phyloP scores from a whole-genome alignment of 2,113 vertebrate genomes.

The Sturnira hondurensis region DNA sequence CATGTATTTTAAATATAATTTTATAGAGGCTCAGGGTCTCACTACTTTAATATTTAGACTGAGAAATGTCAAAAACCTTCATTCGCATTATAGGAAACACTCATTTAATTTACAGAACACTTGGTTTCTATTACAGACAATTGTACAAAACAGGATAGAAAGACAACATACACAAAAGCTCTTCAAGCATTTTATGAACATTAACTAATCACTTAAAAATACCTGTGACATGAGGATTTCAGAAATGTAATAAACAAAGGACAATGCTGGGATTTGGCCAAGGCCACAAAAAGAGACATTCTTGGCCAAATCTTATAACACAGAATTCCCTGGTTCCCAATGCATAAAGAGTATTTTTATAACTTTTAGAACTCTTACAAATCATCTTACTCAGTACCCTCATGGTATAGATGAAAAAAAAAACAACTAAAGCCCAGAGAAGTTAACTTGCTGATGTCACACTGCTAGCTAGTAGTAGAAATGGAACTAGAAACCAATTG shows the following conservation, averaged over 20 bases:
- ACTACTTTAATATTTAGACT: constrained; percentile 33
- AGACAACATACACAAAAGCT: neutral
- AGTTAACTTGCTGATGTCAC: neutral
- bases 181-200: constrained; percentile 34
- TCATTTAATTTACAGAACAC: constrained; percentile 17
- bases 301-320: neutral
- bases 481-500: neutral
- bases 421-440: neutral
- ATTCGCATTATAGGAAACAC: constrained; percentile 1
- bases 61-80: constrained; percentile 27
- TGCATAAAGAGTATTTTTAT: neutral
- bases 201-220: constrained; percentile 52
- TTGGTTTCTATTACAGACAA: constrained; percentile 21
- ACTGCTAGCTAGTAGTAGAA: neutral
- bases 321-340: neutral
- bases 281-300: neutral
- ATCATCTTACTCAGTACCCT: neutral
- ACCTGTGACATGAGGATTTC: constrained; percentile 12
- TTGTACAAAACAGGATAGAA: neutral
- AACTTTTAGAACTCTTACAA: constrained; percentile 13
- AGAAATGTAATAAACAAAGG: constrained; percentile 36
- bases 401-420: neutral
- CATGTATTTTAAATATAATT: constrained; percentile 37
- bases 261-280: constrained; percentile 11
- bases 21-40: neutral